phyloP scores from a whole-genome alignment of 2,797 vertebrate species.

The Rhadinocentrus ornatus region DNA sequence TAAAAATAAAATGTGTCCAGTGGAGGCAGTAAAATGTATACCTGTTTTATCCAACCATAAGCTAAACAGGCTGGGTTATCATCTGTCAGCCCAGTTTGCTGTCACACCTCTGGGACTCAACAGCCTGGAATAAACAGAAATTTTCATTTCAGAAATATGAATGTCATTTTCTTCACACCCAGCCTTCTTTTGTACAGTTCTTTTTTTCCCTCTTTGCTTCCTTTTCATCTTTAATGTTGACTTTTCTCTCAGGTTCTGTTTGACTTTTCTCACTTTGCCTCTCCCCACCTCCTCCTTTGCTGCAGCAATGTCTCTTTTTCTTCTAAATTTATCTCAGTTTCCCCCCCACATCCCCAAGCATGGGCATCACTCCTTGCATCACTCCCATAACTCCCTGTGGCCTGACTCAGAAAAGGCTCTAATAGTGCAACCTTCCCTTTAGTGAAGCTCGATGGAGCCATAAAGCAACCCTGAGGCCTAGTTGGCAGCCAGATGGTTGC shows the following conservation, averaged over 20 bases:
- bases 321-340: constrained; percentile 65
- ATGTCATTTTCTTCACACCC: constrained; percentile 31
- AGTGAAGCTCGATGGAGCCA: constrained; percentile 71
- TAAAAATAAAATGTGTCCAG: constrained; percentile 45
- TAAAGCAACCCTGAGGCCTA: constrained; percentile 76
- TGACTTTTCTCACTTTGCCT: constrained; percentile 69
- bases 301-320: constrained; percentile 50
- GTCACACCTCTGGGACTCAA: constrained; percentile 31
- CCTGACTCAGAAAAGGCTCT: constrained; percentile 61
- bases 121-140: constrained; percentile 30
- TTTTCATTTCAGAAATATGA: constrained; percentile 32
- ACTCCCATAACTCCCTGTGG: constrained; percentile 54
- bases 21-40: constrained; percentile 22
- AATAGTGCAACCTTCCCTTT: constrained; percentile 68
- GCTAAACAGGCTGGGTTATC: constrained; percentile 31
- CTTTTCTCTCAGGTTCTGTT: constrained; percentile 58
- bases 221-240: constrained; percentile 24
- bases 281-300: constrained; percentile 46
- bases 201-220: constrained; percentile 9
- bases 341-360: constrained; percentile 32
- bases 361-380: constrained; percentile 61
- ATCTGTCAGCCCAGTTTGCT: constrained; percentile 21
- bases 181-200: constrained; percentile 10
- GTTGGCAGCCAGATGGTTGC: constrained; percentile 79
- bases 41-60: constrained; percentile 28